phyloP scores from a whole-genome alignment of 2,888 invertebrate species.

The Pristionchus entomophagus region DNA sequence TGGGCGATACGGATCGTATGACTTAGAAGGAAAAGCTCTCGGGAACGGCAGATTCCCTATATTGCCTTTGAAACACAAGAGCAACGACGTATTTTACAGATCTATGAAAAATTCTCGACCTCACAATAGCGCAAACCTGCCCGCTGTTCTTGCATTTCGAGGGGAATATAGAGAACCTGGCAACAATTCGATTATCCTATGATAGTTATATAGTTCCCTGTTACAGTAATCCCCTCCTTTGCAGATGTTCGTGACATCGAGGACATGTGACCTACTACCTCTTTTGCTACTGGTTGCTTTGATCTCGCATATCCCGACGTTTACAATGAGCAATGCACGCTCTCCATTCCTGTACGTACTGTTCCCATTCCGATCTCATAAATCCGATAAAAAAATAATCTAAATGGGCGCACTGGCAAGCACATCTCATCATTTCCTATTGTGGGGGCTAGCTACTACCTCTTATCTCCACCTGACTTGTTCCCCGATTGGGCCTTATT shows the following conservation, averaged over 20 bases:
- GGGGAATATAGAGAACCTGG: too few relatives aligned
- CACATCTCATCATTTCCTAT: background rate
- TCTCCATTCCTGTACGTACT: background rate
- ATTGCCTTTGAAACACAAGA: too few relatives aligned
- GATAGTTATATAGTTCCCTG: background rate
- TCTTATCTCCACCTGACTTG: background rate
- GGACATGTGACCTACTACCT: conserved; percentile 19
- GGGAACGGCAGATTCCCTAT: too few relatives aligned
- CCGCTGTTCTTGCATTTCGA: too few relatives aligned
- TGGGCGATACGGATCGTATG: too few relatives aligned
- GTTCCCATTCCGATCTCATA: conserved; percentile 17
- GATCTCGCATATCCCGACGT: background rate
- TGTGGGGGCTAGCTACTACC: background rate
- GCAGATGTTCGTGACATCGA: conserved; percentile 45
- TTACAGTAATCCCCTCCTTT: background rate
- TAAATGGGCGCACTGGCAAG: background rate
- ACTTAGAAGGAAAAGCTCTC: too few relatives aligned
- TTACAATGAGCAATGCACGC: background rate
- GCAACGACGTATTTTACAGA: too few relatives aligned
- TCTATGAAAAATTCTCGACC: too few relatives aligned
- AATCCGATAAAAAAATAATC: background rate
- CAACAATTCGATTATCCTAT: too few relatives aligned
- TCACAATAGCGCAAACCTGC: too few relatives aligned
- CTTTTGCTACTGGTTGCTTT: background rate
- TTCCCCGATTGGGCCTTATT: background rate